Evolutionary conservation across 2,113 vertebrate genomes (phyloP).

Genomic region (Odobenus rosmarus): DNA sequence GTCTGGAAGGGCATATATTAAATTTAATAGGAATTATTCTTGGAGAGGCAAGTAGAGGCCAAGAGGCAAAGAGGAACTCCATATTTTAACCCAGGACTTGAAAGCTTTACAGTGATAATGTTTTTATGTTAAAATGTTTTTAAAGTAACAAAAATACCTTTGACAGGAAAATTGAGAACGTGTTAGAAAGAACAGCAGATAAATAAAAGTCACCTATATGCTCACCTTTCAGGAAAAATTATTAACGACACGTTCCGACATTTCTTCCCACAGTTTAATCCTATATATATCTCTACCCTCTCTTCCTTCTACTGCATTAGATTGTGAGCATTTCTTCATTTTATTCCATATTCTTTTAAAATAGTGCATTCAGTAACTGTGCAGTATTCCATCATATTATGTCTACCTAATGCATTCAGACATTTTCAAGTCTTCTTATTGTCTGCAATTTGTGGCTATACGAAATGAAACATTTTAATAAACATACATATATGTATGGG

Average conservation of each 20-base stretch:
- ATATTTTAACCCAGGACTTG: neutral
- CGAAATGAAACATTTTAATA: neutral
- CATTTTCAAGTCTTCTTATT: neutral
- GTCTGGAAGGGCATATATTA: neutral
- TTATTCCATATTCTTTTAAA: neutral
- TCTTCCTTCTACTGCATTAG: neutral
- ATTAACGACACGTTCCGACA: neutral
- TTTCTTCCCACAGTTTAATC: neutral
- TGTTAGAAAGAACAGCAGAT: neutral
- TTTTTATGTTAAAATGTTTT: neutral
- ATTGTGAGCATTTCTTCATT: neutral
- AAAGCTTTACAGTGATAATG: neutral
- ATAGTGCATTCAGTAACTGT: neutral
- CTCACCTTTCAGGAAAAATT: neutral
- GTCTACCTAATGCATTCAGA: neutral
- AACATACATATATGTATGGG: neutral
- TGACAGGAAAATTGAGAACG: neutral
- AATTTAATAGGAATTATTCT: neutral
- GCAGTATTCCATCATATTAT: neutral
- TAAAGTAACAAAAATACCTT: neutral
- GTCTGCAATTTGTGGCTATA: neutral
- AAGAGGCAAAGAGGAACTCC: neutral
- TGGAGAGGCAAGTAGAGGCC: neutral
- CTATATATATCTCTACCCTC: neutral
- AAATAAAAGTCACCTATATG: neutral